Percentiles rank a stretch among this genome's conserved stretches.
Conservation (phyloP, 2,113 vertebrate species). For the Casuarius casuarius region DNA sequence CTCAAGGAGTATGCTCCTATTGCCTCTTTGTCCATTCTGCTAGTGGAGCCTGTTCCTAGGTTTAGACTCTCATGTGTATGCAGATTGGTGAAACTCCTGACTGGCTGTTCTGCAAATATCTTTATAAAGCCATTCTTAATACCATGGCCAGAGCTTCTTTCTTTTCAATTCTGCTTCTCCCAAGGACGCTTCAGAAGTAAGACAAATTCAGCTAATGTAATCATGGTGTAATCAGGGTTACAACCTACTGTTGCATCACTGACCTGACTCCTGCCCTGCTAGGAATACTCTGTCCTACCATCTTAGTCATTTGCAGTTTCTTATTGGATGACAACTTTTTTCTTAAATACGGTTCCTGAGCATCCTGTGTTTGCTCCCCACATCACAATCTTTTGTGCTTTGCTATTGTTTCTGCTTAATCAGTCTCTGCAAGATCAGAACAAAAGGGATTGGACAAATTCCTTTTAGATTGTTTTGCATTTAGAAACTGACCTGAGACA, state of each 20-base stretch:
- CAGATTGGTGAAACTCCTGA: neutral
- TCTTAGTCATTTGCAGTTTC: neutral
- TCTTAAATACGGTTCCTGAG: neutral
- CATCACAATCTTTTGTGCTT: neutral
- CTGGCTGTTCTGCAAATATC: neutral
- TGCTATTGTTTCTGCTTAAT: neutral
- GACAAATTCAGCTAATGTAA: neutral
- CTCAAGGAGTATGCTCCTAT: neutral
- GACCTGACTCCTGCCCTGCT: neutral
- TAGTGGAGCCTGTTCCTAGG: neutral
- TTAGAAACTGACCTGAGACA: neutral
- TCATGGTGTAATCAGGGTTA: neutral
- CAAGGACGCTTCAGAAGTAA: neutral
- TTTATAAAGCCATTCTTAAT: neutral
- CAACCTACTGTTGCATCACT: neutral
- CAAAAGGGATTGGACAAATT: neutral
- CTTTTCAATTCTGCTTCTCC: neutral
- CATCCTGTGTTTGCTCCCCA: neutral
- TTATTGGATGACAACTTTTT: neutral
- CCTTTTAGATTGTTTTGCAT: neutral
- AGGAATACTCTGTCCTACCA: conserved; percentile 4
- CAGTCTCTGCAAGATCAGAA: neutral
- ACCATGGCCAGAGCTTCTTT: neutral
- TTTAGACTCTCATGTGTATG: neutral
- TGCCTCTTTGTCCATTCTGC: neutral